Base-by-base conservation (phyloP, 2,888 invertebrate genomes). In the Cosmopolites sordidus region DNA sequence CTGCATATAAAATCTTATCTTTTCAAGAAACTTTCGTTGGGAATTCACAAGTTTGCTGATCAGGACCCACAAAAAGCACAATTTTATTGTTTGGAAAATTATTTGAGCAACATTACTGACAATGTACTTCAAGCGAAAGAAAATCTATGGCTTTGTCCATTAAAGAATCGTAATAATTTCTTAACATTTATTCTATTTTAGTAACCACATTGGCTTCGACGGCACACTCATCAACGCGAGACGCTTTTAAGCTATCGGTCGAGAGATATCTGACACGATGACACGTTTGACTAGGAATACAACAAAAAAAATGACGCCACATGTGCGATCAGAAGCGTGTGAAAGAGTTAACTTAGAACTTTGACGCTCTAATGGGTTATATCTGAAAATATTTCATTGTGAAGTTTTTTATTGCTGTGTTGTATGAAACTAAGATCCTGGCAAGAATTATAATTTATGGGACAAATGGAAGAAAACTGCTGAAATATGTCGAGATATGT, bases 301-400 rank as follows among this genome's bases (percentile, higher is more conserved):
- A 33, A n/a, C 33, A 12, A n/a, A 33, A 33, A 33, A 33, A 33
- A 33, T 9, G 11, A 62, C 51, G 60, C 63, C 64, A 66, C 66
- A 66, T 65, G 65, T 66, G 64, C 60, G 57, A 58, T 52, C 56
- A 60, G 58, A 56, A 65, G 61, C 66, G 66, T 66, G 66, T 65
- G 66, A 66, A 66, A 64, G 64, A 65, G 63, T 65, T 63, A 33
- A 48, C 45, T 54, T 29, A 58, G 58, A 56, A 58, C 60, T 61
- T 58, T 60, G 64, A 62, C 60, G 60, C n/a, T 33, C 59, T 59
- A 60, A 64, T 60, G 60, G 58, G 53, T 58, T 60, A 52, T 62
- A 60, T 49, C 56, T 53, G 50, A 56, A 53, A 60, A 60, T 60
- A 59, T 58, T 58, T 56, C 33, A 33, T 33, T n/a, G 9, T 27